phyloP scores from a whole-genome alignment of 2,888 invertebrate genomes.

The Agonopterix arenella region DNA sequence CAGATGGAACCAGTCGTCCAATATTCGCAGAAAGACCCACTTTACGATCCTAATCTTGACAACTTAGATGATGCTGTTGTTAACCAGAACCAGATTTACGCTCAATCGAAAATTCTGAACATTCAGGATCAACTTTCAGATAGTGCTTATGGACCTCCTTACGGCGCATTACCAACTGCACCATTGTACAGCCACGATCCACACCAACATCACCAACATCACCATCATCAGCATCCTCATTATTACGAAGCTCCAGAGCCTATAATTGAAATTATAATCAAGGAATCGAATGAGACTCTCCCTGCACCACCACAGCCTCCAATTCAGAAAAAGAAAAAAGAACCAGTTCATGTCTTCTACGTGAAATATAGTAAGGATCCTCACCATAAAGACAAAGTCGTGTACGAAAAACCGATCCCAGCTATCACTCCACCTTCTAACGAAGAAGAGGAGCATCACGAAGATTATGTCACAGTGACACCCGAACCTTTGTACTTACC shows the following conservation, averaged over 20 bases:
- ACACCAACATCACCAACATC: conserved; percentile 32
- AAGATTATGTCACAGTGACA: conserved; percentile 75
- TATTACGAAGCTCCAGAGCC: conserved; percentile 90
- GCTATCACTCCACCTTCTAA: conserved; percentile 85
- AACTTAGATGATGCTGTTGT: conserved; percentile 61
- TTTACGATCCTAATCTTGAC: conserved; percentile 79
- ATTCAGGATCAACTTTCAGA: conserved; percentile 61
- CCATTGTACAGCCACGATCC: conserved; percentile 70
- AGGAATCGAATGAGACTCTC: conserved; percentile 89
- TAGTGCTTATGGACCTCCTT: conserved; percentile 66
- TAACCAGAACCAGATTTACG: conserved; percentile 65
- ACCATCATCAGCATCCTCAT: conserved; percentile 52
- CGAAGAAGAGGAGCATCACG: conserved; percentile 78
- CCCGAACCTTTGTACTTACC: conserved; percentile 70
- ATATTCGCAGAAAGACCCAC: conserved; percentile 87
- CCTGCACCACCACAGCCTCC: conserved; percentile 79
- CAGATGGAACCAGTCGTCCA: conserved; percentile 89
- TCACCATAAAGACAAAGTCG: conserved; percentile 82
- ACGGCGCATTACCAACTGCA: conserved; percentile 59
- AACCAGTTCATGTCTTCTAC: conserved; percentile 93
- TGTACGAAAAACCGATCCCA: conserved; percentile 88
- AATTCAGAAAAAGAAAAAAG: conserved; percentile 78
- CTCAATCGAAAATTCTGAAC: conserved; percentile 67
- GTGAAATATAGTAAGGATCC: conserved; percentile 94
- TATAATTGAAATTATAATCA: conserved; percentile 94